These are phyloP conservation scores for Syngnathus scovelli DNA, from an alignment of 2,113 vertebrate genomes.

Conservation along the genomic window DNA sequence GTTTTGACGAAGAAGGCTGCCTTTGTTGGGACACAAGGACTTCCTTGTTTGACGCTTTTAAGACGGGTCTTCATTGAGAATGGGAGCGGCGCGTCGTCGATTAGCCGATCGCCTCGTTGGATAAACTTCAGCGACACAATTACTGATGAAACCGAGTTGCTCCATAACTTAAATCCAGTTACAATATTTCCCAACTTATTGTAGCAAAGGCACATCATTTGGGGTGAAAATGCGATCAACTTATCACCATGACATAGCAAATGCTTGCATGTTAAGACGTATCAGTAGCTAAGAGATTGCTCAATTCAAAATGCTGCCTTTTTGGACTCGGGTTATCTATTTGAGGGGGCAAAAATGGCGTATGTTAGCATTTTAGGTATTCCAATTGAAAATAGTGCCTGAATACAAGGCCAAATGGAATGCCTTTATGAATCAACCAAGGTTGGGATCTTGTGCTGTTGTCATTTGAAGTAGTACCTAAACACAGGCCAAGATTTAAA, in stretches of 20 bases:
- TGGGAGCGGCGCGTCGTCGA: neutral
- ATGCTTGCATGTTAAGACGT: no score
- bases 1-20: slow-evolving; percentile 36
- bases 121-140: slow-evolving; percentile 35
- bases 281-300: no score
- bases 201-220: neutral
- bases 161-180: neutral
- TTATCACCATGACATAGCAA: no score
- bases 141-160: neutral
- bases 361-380: neutral
- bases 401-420: neutral
- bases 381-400: neutral
- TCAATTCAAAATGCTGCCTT: no score
- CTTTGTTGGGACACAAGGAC: slow-evolving; percentile 53
- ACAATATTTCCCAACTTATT: neutral
- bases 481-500: neutral
- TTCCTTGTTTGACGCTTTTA: slow-evolving; percentile 42
- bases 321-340: no score
- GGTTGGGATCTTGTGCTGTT: neutral
- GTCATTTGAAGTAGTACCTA: neutral
- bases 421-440: neutral
- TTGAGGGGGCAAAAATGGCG: no score
- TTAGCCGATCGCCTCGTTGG: slow-evolving; percentile 23
- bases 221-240: neutral
- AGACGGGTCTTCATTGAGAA: neutral